Conservation (phyloP, 2,888 invertebrate species). For the Sympetrum striolatum region DNA sequence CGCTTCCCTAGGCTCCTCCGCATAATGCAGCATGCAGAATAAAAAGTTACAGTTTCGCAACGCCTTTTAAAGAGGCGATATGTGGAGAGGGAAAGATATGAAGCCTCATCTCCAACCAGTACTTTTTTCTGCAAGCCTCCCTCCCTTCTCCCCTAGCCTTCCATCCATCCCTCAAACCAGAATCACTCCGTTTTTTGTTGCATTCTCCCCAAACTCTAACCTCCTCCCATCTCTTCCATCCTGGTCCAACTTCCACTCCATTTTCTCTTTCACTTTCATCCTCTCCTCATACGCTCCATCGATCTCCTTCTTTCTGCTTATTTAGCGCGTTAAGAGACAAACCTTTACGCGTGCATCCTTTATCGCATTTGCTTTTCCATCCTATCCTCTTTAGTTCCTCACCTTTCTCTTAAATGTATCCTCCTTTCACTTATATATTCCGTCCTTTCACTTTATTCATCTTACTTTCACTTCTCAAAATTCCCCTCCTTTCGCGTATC, state of each 20-base stretch:
- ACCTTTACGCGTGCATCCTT: too few relatives aligned
- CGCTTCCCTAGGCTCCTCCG: neutral
- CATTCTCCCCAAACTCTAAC: neutral
- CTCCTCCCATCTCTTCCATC: neutral
- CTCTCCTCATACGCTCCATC: neutral
- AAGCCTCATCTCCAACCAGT: neutral
- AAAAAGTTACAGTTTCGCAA: neutral
- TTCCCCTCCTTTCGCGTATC: too few relatives aligned
- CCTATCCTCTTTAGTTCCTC: too few relatives aligned
- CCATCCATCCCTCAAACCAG: neutral
- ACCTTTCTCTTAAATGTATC: too few relatives aligned
- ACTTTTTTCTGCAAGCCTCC: neutral
- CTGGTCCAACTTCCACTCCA: neutral
- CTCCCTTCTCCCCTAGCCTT: neutral
- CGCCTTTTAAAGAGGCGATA: neutral
- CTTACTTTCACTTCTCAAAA: neutral
- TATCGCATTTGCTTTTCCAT: too few relatives aligned
- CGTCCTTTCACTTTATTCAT: neutral
- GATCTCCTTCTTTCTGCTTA: neutral
- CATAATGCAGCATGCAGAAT: neutral
- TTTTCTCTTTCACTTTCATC: neutral
- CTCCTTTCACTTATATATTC: too few relatives aligned
- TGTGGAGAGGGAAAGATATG: neutral
- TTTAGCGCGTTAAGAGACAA: too few relatives aligned
- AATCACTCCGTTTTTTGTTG: neutral